A percentile compares a stretch with the other conserved stretches of the same genome.
phyloP scores from a whole-genome alignment of 2,113 vertebrate genomes.

The Genyomyrus donnyi region DNA sequence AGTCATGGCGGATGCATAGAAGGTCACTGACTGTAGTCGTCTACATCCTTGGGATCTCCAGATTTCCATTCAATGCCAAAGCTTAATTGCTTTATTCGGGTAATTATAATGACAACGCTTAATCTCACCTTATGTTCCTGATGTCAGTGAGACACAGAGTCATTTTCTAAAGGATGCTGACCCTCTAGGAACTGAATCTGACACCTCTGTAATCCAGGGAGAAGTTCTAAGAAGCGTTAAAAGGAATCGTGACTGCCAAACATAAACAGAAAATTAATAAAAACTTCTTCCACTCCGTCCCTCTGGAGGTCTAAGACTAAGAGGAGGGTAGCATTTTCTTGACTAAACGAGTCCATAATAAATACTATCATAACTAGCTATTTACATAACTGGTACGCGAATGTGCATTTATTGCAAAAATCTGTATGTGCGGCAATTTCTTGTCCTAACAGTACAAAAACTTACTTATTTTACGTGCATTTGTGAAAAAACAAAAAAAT shows the following conservation, averaged over 20 bases:
- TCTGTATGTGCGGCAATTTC: neutral
- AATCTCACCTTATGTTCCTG: neutral
- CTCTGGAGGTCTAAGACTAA: slow-evolving; percentile 66
- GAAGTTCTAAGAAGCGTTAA: neutral
- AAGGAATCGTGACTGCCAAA: neutral
- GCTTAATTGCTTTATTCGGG: neutral
- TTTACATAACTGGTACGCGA: neutral
- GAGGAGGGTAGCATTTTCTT: slow-evolving; percentile 74
- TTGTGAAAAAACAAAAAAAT: neutral
- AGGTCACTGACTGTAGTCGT: neutral
- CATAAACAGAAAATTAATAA: neutral
- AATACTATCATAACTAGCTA: slow-evolving; percentile 65
- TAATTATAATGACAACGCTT: neutral
- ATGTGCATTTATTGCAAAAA: neutral
- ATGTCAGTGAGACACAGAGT: neutral
- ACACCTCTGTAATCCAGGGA: neutral
- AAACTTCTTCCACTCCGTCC: slow-evolving; percentile 32
- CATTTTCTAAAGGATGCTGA: neutral
- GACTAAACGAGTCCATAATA: slow-evolving; percentile 66
- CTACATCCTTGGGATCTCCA: neutral
- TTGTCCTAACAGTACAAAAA: neutral
- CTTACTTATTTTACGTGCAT: neutral
- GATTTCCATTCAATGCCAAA: neutral
- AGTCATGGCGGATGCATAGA: neutral
- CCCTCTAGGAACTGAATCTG: neutral